A percentile compares a stretch with the other conserved stretches of the same genome.
phyloP scores from a whole-genome alignment of 1,140 invertebrate genomes.

The Hylaeus anthracinus region DNA sequence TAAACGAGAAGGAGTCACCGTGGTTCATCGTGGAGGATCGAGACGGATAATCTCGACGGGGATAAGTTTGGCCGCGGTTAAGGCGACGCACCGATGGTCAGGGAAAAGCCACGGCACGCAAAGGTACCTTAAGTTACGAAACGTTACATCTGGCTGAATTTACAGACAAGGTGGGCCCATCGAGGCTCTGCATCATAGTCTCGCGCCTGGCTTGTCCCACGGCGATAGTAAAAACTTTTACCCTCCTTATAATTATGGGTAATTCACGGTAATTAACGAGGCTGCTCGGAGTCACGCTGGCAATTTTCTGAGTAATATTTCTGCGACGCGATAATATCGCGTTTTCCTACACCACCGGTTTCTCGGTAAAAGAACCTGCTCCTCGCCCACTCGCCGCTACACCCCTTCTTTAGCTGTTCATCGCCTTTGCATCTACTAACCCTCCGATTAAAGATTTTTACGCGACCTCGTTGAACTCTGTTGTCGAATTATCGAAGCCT shows the following conservation, averaged over 20 bases:
- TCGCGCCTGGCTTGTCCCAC: slow-evolving; percentile 74
- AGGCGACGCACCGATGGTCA: not conserved
- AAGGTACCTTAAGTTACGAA: slow-evolving; percentile 27
- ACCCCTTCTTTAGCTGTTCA: not conserved
- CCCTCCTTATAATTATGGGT: slow-evolving; percentile 81
- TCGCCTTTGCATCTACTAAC: not conserved
- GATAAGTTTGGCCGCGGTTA: too few species aligned
- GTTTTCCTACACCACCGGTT: slow-evolving; percentile 65
- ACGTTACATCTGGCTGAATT: slow-evolving; percentile 75
- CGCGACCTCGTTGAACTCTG: too few species aligned
- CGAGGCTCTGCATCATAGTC: slow-evolving; percentile 77
- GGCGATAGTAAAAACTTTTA: slow-evolving; percentile 82
- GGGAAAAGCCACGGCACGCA: not conserved
- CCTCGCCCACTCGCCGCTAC: slow-evolving; percentile 10
- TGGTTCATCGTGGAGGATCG: too few species aligned
- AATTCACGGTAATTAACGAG: slow-evolving; percentile 82
- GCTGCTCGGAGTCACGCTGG: slow-evolving; percentile 79
- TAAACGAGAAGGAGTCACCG: too few species aligned
- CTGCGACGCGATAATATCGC: slow-evolving; percentile 78
- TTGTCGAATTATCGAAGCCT: not conserved
- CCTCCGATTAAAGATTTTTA: not conserved
- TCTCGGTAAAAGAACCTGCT: slow-evolving; percentile 56
- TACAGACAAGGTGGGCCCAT: slow-evolving; percentile 76
- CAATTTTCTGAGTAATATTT: slow-evolving; percentile 82
- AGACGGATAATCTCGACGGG: not conserved